phyloP scores from a whole-genome alignment of 2,888 invertebrate genomes.

The Theristus sp. region DNA sequence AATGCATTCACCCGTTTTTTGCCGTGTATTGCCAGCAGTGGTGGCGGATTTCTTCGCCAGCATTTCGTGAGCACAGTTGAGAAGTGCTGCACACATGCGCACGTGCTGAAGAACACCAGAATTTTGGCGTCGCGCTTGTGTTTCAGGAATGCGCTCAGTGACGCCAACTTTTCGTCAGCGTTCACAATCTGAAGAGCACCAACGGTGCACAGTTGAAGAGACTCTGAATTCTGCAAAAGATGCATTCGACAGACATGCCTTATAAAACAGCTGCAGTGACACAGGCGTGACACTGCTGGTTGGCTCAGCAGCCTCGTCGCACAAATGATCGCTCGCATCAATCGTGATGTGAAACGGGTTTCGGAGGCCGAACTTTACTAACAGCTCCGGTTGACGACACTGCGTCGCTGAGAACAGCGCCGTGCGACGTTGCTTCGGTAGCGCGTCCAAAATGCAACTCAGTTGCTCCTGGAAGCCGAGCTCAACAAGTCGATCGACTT shows the following conservation, averaged over 20 bases:
- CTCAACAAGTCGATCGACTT: slow-evolving; percentile 82
- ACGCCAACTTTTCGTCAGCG: slow-evolving; percentile 57
- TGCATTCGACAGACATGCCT: slow-evolving; percentile 34
- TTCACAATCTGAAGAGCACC: slow-evolving; percentile 37
- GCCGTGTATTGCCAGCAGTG: slow-evolving; percentile 65
- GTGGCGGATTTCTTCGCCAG: slow-evolving; percentile 8
- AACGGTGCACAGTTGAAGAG: too few relatives aligned
- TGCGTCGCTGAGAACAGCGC: slow-evolving; percentile 98
- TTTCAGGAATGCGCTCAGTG: slow-evolving; percentile 57
- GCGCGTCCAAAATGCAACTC: slow-evolving; percentile 65
- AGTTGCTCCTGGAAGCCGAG: slow-evolving; percentile 66
- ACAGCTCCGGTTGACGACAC: slow-evolving; percentile 71
- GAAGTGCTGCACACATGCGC: slow-evolving; percentile 71
- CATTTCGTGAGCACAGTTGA: slow-evolving; percentile 36
- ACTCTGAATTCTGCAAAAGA: not conserved
- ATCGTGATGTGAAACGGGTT: slow-evolving; percentile 17
- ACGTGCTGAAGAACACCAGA: slow-evolving; percentile 68
- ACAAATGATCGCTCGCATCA: not conserved
- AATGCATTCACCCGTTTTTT: slow-evolving; percentile 61
- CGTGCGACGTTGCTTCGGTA: slow-evolving; percentile 80
- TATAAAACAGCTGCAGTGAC: slow-evolving; percentile 49
- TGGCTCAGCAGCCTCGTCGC: not conserved
- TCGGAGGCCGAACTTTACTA: slow-evolving; percentile 62
- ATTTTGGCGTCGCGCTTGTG: slow-evolving; percentile 39
- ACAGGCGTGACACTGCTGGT: slow-evolving; percentile 33